Base-by-base conservation (phyloP, 2,797 vertebrate species). In the Kryptopterus vitreolus region DNA sequence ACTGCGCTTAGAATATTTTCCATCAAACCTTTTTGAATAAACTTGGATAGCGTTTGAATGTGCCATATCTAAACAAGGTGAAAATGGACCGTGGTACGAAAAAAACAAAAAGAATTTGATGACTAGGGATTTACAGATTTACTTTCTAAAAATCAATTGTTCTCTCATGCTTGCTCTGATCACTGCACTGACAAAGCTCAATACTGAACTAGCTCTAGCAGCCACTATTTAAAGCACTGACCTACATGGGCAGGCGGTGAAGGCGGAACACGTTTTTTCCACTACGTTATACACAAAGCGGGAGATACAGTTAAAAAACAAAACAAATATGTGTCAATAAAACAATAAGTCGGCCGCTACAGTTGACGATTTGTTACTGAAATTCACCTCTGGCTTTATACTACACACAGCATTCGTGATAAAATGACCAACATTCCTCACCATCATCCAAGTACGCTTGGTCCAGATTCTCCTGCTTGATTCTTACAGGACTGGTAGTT, bases 391-490 rank as follows among this genome's bases (percentile, higher is more conserved):
- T 43, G 3, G 24, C 9, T 31, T 61, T 76, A 20, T 24, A 33
- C 61, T 55, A 66, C 15, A 77, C 20, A 16, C 13, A 55, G 26
- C 55, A 18, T 55, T n/a, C 55, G n/a, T 68, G 15, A 4, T 11
- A 43, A 59, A 59, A 8, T 66, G 13, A 43, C 43, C 22, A 68
- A 57, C 22, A 48, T 43, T 43, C 87, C 96, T 96, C 88, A 99
- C 97, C 97, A 0, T 99, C 97, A 50, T 98, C 96, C 91, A 98
- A 89, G 85, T 95, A 96, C 7, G 94, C 93, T 84, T 96, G 95
- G 89, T 95, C 95, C 87, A 97, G 89, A 87, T 95, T 96, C 80
- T 99, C 97, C 88, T 97, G 96, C 81, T 98, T 99, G 80, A 98
- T 93, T 85, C 92, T 95, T 1, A 93, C 83, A 2, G 95, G 89